These are phyloP conservation scores for Marronus borbonicus DNA, from an alignment of 2,888 invertebrate genomes.

Conservation along the genomic window DNA sequence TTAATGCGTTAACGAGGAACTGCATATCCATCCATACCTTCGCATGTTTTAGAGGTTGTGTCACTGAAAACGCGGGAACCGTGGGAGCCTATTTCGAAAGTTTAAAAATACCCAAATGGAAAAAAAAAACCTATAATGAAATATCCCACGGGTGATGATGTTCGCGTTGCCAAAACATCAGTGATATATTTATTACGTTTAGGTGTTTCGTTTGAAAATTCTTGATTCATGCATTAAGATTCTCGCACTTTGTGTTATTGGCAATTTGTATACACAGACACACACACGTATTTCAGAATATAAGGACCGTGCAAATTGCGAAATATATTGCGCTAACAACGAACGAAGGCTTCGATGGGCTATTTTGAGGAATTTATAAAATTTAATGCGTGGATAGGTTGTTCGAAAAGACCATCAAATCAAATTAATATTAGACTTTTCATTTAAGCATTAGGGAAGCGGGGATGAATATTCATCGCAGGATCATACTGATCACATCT, in stretches of 20 bases:
- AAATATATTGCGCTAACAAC: not conserved
- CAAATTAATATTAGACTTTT: no score
- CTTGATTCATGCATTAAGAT: constrained; percentile 16
- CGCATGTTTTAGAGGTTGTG: constrained; percentile 9
- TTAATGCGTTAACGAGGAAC: not conserved
- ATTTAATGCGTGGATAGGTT: no score
- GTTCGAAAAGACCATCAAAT: no score
- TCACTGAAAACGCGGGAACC: not conserved
- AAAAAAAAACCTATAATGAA: constrained; percentile 29
- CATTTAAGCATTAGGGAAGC: no score
- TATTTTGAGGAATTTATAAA: no score
- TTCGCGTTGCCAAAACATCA: constrained; percentile 26
- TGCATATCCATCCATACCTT: constrained; percentile 7
- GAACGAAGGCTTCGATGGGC: no score
- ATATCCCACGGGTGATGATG: constrained; percentile 6
- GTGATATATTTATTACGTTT: constrained; percentile 31
- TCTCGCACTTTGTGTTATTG: not conserved
- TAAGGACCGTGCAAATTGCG: not conserved
- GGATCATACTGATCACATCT: no score
- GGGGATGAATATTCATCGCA: no score
- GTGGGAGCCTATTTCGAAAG: constrained; percentile 16
- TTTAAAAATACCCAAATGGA: constrained; percentile 30
- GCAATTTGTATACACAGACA: not conserved
- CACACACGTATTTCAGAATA: not conserved
- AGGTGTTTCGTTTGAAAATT: constrained; percentile 15